These are phyloP conservation scores for Cricetomys ansorgei DNA, from an alignment of 2,113 vertebrate genomes.

Conservation along the genomic window DNA sequence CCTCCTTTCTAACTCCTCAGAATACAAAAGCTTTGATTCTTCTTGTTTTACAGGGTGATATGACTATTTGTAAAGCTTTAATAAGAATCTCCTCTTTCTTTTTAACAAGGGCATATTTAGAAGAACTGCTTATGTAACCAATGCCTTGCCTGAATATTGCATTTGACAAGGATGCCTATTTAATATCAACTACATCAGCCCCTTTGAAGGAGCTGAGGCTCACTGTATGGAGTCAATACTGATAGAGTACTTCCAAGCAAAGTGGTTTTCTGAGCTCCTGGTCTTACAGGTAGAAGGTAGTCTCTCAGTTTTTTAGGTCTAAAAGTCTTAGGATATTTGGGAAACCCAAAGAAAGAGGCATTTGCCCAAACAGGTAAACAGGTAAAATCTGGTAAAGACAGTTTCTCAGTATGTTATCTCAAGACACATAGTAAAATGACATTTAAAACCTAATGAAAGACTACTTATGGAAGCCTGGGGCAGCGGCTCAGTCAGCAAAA, in stretches of 20 bases:
- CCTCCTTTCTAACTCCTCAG: neutral
- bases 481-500: neutral
- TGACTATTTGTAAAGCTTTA: neutral
- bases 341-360: neutral
- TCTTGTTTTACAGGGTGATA: slow-evolving; percentile 11
- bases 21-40: slow-evolving; percentile 3
- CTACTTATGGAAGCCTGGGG: neutral
- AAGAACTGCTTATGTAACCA: slow-evolving; percentile 49
- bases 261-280: neutral
- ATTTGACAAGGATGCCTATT: neutral
- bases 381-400: neutral
- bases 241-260: slow-evolving; percentile 36
- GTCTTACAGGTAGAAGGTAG: neutral
- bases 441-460: slow-evolving; percentile 15
- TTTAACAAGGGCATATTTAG: neutral
- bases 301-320: neutral
- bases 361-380: neutral
- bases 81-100: neutral
- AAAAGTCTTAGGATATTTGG: neutral
- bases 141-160: slow-evolving; percentile 4
- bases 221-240: neutral
- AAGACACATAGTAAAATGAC: neutral
- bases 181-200: neutral
- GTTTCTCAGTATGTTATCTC: slow-evolving; percentile 36
- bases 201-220: neutral